Percentiles rank a stretch among this genome's conserved stretches.
Conservation (phyloP, 2,797 vertebrate species). For the Danio albolineatus region DNA sequence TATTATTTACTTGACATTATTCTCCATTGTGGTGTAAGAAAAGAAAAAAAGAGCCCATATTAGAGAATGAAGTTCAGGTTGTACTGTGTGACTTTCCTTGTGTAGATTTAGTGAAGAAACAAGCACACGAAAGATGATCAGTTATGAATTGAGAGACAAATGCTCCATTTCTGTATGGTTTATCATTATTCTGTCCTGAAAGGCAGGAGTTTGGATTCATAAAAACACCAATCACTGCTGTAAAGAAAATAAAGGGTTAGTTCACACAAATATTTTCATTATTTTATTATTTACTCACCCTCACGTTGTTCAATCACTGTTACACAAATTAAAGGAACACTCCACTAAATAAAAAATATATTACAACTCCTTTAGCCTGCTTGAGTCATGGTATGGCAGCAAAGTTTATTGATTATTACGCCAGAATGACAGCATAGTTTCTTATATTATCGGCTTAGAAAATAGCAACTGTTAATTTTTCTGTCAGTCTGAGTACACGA, state of each 20-base stretch:
- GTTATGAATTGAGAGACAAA: constrained; percentile 7
- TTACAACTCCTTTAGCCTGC: too few relatives aligned
- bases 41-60: constrained; percentile 10
- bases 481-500: too few relatives aligned
- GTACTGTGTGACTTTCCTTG: constrained; percentile 33
- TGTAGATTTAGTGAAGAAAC: constrained; percentile 39
- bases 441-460: too few relatives aligned
- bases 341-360: too few relatives aligned
- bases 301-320: too few relatives aligned
- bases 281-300: too few relatives aligned
- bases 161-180: constrained; percentile 52
- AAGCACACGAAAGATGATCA: constrained; percentile 15
- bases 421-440: too few relatives aligned
- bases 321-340: too few relatives aligned
- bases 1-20: not conserved
- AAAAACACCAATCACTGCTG: not conserved
- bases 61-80: constrained; percentile 30
- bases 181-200: constrained; percentile 1
- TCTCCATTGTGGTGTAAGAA: constrained; percentile 9
- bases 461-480: too few relatives aligned
- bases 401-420: too few relatives aligned
- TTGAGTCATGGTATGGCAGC: too few relatives aligned
- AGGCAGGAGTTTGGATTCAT: not conserved
- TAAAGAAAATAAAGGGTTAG: not conserved
- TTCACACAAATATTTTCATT: too few relatives aligned